Conservation (phyloP, 2,888 invertebrate genomes). For the Cosmorhoe ocellata region DNA sequence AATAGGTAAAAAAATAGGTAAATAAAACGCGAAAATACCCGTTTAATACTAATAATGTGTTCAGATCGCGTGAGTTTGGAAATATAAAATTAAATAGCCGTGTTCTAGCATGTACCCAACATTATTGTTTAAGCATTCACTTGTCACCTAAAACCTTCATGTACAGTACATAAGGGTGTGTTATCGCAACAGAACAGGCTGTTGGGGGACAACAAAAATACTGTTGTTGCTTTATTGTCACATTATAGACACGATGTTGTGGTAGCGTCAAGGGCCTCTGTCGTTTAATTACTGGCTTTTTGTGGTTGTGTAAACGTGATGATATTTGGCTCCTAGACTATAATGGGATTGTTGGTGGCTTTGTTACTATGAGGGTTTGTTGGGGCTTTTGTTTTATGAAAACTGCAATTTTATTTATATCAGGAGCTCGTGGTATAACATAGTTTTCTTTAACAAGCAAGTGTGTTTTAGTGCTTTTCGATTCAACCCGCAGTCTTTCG, state of each 20-base stretch:
- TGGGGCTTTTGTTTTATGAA: not conserved
- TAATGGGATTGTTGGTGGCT: conserved; percentile 30
- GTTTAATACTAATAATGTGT: no score
- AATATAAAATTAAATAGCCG: no score
- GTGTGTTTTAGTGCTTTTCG: no score
- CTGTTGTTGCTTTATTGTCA: conserved; percentile 59
- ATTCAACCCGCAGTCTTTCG: no score
- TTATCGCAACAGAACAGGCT: conserved; percentile 69
- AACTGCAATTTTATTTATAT: no score
- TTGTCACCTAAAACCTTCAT: conserved; percentile 19
- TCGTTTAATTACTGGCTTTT: conserved; percentile 74
- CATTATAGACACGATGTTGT: conserved; percentile 28
- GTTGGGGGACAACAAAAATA: conserved; percentile 68
- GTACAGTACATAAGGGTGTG: conserved; percentile 35
- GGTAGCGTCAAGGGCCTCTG: conserved; percentile 52
- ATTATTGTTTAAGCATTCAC: conserved; percentile 8
- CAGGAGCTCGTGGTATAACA: no score
- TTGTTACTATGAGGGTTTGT: conserved; percentile 20
- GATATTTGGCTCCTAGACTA: conserved; percentile 39
- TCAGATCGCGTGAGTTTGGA: no score
- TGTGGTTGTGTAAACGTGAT: conserved; percentile 47
- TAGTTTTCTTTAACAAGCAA: no score
- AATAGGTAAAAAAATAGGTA: no score
- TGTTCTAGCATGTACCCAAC: not conserved
- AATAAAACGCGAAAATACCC: no score